These are phyloP conservation scores for Mixornis gularis DNA, from an alignment of 2,113 vertebrate species.

Conservation along the genomic window DNA sequence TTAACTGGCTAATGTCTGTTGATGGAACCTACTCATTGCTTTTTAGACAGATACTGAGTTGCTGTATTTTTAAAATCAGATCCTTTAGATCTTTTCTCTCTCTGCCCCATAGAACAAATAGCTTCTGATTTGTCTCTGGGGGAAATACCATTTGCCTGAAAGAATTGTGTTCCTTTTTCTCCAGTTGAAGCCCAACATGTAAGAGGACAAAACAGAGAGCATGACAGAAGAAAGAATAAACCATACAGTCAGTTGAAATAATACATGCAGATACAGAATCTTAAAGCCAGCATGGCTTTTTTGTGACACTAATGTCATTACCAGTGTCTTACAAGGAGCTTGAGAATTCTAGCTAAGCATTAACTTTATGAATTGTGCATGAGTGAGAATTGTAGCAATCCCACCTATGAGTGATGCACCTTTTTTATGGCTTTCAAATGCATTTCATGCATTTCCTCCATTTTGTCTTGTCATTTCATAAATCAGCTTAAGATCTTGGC, in stretches of 20 bases:
- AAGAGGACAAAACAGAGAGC: neutral
- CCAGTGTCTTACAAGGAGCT: neutral
- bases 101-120: neutral
- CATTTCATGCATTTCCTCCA: neutral
- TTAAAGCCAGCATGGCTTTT: neutral
- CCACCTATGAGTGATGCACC: accelerated
- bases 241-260: neutral
- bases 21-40: neutral
- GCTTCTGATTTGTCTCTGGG: accelerated
- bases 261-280: neutral
- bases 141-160: neutral
- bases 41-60: neutral
- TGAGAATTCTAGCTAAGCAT: neutral
- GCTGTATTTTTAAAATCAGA: neutral
- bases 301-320: neutral
- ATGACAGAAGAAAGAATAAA: neutral
- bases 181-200: neutral
- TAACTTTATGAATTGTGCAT: neutral
- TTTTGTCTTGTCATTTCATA: neutral
- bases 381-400: neutral
- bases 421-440: neutral
- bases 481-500: neutral
- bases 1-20: neutral
- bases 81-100: neutral
- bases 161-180: neutral